Conservation (phyloP, 1,140 invertebrate species). For the Diabrotica virgifera region DNA sequence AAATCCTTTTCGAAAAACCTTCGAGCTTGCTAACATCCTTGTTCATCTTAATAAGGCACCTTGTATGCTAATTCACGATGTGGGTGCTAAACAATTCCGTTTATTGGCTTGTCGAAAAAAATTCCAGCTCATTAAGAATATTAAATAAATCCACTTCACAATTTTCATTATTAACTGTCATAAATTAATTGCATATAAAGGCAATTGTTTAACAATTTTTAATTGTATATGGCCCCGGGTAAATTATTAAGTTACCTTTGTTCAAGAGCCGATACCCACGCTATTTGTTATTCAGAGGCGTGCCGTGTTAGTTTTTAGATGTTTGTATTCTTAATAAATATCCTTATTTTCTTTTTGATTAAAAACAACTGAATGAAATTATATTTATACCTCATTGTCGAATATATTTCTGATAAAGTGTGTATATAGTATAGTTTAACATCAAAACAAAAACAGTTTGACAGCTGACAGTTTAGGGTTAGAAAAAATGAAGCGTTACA, state of each 20-base stretch:
- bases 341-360: no score
- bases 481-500: no score
- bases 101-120: not conserved
- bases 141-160: slow-evolving; percentile 14
- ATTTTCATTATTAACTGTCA: slow-evolving; percentile 14
- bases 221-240: slow-evolving; percentile 6
- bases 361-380: no score
- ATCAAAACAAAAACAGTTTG: no score
- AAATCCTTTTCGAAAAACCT: no score
- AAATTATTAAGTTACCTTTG: not conserved
- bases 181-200: slow-evolving; percentile 10
- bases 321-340: no score
- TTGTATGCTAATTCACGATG: slow-evolving; percentile 6
- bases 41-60: slow-evolving; percentile 1
- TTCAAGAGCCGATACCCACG: slow-evolving; percentile 6
- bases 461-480: no score
- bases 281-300: not conserved
- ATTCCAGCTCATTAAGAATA: slow-evolving; percentile 11
- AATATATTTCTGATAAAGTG: no score
- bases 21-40: not conserved
- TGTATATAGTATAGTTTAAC: no score
- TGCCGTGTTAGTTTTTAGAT: not conserved
- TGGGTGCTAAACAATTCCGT: slow-evolving; percentile 11
- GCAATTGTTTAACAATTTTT: slow-evolving; percentile 14
- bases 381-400: no score